These are phyloP conservation scores for Eretmocerus hayati DNA, from an alignment of 2,888 invertebrate species.

Conservation along the genomic window DNA sequence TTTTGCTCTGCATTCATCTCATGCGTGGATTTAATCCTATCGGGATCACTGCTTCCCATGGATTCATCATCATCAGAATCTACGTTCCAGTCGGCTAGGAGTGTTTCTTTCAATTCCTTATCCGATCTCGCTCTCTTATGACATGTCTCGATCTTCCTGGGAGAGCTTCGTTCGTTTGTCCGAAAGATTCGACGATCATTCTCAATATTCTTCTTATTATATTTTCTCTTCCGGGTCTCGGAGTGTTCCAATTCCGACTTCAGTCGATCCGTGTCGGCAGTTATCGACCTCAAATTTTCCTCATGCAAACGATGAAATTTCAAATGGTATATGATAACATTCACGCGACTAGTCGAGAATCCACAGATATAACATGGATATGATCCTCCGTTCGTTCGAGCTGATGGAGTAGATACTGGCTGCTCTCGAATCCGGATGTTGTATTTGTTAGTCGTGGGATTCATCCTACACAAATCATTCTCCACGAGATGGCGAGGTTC, in stretches of 20 bases:
- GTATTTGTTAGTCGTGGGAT: too few species aligned
- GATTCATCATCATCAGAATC: constrained; percentile 48
- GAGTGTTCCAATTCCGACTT: too few species aligned
- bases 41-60: too few species aligned
- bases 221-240: constrained; percentile 41
- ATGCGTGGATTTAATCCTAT: too few species aligned
- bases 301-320: constrained; percentile 54
- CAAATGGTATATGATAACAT: constrained; percentile 67
- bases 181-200: constrained; percentile 39
- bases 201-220: constrained; percentile 40
- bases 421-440: constrained; percentile 30
- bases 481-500: too few species aligned
- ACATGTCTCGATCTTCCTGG: constrained; percentile 35
- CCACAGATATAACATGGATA: constrained; percentile 60
- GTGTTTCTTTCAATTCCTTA: constrained; percentile 60
- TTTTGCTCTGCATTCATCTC: constrained; percentile 25
- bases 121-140: constrained; percentile 52
- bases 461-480: too few species aligned
- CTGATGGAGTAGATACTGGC: constrained; percentile 36
- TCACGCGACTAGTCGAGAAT: constrained; percentile 62
- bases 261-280: constrained; percentile 23
- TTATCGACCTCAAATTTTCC: constrained; percentile 1
- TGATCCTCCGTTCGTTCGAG: constrained; percentile 25
- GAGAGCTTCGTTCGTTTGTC: constrained; percentile 36
- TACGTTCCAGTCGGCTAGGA: constrained; percentile 75